phyloP scores from a whole-genome alignment of 2,113 vertebrate genomes.

The Gallinago media region DNA sequence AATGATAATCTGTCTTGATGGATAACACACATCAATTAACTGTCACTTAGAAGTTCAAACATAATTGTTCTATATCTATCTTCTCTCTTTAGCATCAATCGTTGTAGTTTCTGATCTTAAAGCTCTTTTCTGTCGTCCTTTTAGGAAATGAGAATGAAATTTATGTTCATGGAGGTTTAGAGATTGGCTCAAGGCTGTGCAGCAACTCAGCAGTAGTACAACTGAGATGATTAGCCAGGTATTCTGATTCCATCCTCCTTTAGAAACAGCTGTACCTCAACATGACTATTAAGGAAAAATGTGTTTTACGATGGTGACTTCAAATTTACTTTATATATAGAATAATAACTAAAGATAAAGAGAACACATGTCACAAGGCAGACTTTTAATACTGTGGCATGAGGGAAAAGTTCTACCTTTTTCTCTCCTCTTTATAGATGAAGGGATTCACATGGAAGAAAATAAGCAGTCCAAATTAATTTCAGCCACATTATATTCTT shows the following conservation, averaged over 20 bases:
- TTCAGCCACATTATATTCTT: neutral
- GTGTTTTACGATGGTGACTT: neutral
- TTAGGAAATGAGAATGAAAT: conserved; percentile 24
- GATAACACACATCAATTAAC: neutral
- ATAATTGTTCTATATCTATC: neutral
- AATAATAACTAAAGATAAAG: neutral
- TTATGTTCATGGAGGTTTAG: neutral
- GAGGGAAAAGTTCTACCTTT: neutral
- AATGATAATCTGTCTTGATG: neutral
- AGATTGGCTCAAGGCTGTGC: neutral
- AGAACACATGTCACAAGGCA: neutral
- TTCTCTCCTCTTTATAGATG: neutral
- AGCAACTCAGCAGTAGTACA: neutral
- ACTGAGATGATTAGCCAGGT: neutral
- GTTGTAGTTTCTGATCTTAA: neutral
- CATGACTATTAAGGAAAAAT: neutral
- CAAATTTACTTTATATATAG: neutral
- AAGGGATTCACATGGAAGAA: neutral
- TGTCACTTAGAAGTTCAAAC: conserved; percentile 19
- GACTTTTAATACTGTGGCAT: neutral
- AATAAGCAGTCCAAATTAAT: neutral
- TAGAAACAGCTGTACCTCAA: neutral
- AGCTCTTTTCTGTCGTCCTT: neutral
- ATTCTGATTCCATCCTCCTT: neutral
- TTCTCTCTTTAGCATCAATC: neutral